Evolutionary conservation across 2,888 invertebrate genomes (phyloP), one percentile per base, ranked within the genome.

Genomic region (Phragmatobia fuliginosa): DNA sequence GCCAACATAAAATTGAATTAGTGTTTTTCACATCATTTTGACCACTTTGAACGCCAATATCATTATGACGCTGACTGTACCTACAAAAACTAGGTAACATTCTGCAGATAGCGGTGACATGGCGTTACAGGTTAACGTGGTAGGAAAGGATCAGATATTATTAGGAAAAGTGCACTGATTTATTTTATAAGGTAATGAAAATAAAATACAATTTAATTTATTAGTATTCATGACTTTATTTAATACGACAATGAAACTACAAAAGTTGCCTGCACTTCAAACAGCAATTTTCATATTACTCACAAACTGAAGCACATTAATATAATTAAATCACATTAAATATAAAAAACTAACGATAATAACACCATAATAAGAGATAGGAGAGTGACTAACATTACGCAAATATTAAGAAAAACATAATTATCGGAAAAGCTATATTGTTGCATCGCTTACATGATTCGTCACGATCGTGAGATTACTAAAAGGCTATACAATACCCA

Each of bases 181-280:
- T n/a, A n/a, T n/a, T n/a, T n/a, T n/a, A n/a, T n/a, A n/a, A n/a
- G n/a, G n/a, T n/a, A n/a, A n/a, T n/a, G n/a, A n/a, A 72, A 72
- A 83, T 89, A 21, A 87, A 49, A 49, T 1, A 49, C 2, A 21
- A 49, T 83, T 66, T 85, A 75, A 71, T 83, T 83, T 90, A 91
- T 93, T 92, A 93, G 91, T 94, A 93, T 92, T 94, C 91, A 94
- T 93, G 94, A 94, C 89, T 94, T 94, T 95, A 95, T 94, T 95
- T 91, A 94, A 92, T 95, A 95, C 95, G 95, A 95, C 94, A 95
- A 95, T 95, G 95, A 95, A 95, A 95, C 95, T 95, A 95, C 95
- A 95, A 95, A 95, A 94, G 89, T 92, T 93, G 95, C 94, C 94
- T 92, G 95, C 95, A 94, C 91, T 94, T 93, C 92, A 91, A 94